Base-by-base conservation (phyloP, 2,888 invertebrate genomes). In the Sarcophaga rosellei region DNA sequence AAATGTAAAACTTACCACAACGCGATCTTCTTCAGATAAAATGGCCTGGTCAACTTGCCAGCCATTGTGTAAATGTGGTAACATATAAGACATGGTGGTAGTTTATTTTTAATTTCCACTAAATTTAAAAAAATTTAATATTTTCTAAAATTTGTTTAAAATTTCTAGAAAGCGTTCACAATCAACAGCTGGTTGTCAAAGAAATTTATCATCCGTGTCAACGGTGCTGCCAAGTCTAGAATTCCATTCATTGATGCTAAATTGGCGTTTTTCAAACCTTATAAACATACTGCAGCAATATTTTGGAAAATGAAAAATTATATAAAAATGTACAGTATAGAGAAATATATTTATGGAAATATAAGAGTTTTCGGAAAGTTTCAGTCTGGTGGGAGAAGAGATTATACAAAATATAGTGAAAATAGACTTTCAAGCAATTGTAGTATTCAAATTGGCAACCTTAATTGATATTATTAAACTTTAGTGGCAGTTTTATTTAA, bases 11-110 rank as follows among this genome's bases (percentile, higher is more conserved):
- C 95, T 95, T 94, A 99, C 98, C 90, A 99, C 99, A 72, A 99
- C 99, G 88, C 99, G 95, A 92, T 99, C 99, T 93, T 99, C 99
- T 94, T 99, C 99, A 0, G 99, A 99, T 25, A 99, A 94, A 92
- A 99, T 99, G 77, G 99, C 99, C 94, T 99, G 99, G 93, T 99
- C 99, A 4, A 99, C 99, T 94, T 99, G 99, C 99, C 99, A 99
- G 61, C 99, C 99, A 94, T 99, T 99, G 94, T 98, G 98, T 90
- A 99, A 96, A 97, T 99, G 99, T 89, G 98, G 98, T 90, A 99
- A 94, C 99, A 99, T 99, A 94, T 99, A 99, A 94, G 99, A 99
- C 99, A 99, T 99, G 88, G 91, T 95, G 91, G 5, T 3, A 17
- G 23, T 23, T 70, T 84, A 80, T 81, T 87, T 90, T 72, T 44